phyloP scores from a whole-genome alignment of 2,797 vertebrate species.

The Crenuchus spilurus region DNA sequence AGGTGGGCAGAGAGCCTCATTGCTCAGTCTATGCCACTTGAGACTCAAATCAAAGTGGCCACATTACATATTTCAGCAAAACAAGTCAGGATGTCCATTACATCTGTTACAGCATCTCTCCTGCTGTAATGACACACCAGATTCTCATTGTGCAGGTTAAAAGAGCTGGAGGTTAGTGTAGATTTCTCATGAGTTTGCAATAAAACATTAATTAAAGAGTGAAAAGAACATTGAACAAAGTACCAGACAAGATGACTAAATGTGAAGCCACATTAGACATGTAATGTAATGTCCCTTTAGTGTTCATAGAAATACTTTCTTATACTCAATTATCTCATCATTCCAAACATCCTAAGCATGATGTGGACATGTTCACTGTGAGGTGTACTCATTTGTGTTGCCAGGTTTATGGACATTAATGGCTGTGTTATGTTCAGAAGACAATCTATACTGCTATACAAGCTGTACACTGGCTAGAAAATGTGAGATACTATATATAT shows the following conservation, averaged over 20 bases:
- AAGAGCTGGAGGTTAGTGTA: slow-evolving; percentile 54
- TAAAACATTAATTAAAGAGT: background rate
- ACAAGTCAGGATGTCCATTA: too few species aligned
- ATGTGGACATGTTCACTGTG: too few species aligned
- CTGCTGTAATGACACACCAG: slow-evolving; percentile 44
- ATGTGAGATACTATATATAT: too few species aligned
- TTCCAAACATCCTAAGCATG: too few species aligned
- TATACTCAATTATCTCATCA: too few species aligned
- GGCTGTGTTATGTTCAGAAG: too few species aligned
- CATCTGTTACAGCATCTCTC: background rate
- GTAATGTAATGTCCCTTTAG: too few species aligned
- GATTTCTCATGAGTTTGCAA: slow-evolving; percentile 46
- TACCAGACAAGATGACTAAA: background rate
- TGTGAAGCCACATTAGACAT: background rate
- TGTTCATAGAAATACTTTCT: too few species aligned
- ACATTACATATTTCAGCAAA: background rate
- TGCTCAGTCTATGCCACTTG: background rate
- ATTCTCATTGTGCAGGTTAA: slow-evolving; percentile 6
- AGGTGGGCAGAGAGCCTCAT: background rate
- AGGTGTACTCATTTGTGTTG: too few species aligned
- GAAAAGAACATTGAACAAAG: background rate
- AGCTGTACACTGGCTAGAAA: too few species aligned
- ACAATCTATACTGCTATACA: too few species aligned
- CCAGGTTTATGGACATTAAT: too few species aligned
- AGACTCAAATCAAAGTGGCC: background rate